These are phyloP conservation scores for Anguilla anguilla DNA, from an alignment of 2,797 vertebrate species.

Conservation along the genomic window DNA sequence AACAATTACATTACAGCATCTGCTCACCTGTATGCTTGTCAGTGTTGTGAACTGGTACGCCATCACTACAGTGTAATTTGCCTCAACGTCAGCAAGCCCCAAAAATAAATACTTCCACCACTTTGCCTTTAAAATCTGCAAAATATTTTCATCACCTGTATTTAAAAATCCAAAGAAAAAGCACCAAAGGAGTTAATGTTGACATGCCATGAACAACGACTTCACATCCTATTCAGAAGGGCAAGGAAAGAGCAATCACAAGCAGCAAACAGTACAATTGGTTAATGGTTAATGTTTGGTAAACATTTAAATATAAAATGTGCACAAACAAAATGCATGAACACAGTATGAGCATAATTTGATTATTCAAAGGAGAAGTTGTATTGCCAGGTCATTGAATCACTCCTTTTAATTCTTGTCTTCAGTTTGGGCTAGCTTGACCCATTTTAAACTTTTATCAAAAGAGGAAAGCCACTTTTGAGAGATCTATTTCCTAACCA, in stretches of 20 bases:
- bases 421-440: background rate
- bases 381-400: background rate
- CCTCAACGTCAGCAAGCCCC: constrained; percentile 89
- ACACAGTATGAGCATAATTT: background rate
- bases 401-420: background rate
- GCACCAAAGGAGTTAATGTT: constrained; percentile 19
- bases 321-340: background rate
- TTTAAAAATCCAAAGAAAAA: constrained; percentile 35
- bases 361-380: background rate
- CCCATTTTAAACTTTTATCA: too few species aligned
- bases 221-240: background rate
- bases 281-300: too few species aligned
- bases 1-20: background rate
- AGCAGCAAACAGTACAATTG: background rate
- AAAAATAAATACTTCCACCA: constrained; percentile 95
- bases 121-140: constrained; percentile 82
- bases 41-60: constrained; percentile 94
- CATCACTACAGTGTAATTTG: constrained; percentile 90
- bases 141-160: constrained; percentile 77
- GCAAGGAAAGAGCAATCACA: background rate
- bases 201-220: background rate
- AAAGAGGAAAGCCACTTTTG: too few species aligned
- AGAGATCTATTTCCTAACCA: too few species aligned
- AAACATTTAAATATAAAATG: constrained; percentile 1
- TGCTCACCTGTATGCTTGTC: constrained; percentile 92